These are phyloP conservation scores for Drosophila orosa DNA, from an alignment of 1,140 invertebrate genomes.

Conservation along the genomic window DNA sequence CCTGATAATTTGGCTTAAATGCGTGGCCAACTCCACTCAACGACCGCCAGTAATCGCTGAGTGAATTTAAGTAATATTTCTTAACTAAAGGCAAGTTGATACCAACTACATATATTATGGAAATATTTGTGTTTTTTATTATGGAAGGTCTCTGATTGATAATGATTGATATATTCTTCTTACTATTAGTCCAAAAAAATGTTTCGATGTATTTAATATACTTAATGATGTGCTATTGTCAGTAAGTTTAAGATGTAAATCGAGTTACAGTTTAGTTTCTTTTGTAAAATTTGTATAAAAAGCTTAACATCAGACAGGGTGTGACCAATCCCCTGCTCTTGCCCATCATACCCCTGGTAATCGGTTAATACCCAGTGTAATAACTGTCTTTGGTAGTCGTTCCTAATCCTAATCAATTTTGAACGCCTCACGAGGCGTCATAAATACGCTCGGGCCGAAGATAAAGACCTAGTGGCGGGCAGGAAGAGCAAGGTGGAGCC, in stretches of 20 bases:
- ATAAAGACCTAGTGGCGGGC: conserved; percentile 40
- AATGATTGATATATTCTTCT: not conserved
- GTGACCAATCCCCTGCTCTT: not conserved
- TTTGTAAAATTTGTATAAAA: too few relatives aligned
- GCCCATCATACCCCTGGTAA: conserved; percentile 2
- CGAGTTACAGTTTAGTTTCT: not conserved
- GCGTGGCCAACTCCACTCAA: conserved; percentile 57
- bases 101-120: conserved; percentile 2
- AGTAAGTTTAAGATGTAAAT: not conserved
- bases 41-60: conserved; percentile 17
- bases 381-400: conserved; percentile 42
- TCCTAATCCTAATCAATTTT: conserved; percentile 79
- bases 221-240: not conserved
- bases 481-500: conserved; percentile 2
- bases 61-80: conserved; percentile 19
- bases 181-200: too few relatives aligned
- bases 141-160: too few relatives aligned
- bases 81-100: conserved; percentile 16
- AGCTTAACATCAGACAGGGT: not conserved
- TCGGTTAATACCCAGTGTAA: conserved; percentile 5
- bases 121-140: not conserved
- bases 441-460: conserved; percentile 61
- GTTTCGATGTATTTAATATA: too few relatives aligned
- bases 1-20: conserved; percentile 74
- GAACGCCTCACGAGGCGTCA: conserved; percentile 78